These are phyloP conservation scores for Mirza zaza DNA, from an alignment of 2,113 vertebrate species.

Conservation along the genomic window DNA sequence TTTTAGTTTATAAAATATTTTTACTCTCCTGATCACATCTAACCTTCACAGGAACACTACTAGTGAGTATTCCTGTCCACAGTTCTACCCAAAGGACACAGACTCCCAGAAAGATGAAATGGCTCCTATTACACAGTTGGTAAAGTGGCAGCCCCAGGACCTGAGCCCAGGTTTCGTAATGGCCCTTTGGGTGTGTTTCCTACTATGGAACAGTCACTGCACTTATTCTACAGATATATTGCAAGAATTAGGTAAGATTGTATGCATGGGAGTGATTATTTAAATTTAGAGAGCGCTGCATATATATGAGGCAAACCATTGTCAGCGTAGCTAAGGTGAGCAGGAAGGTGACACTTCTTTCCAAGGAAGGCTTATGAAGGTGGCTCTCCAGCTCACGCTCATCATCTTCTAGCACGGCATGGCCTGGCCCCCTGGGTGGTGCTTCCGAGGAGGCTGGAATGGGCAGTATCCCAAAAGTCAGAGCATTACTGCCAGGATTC, in stretches of 20 bases:
- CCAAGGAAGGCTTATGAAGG: not conserved
- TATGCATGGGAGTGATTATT: not conserved
- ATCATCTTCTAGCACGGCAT: not conserved
- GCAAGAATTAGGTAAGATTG: not conserved
- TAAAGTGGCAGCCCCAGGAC: not conserved
- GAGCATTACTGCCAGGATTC: not conserved
- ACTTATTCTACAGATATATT: not conserved
- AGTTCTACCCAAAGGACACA: not conserved
- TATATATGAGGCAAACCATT: not conserved
- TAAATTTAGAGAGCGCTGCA: not conserved
- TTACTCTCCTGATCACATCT: not conserved
- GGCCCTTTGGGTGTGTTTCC: not conserved
- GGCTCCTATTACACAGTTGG: rapidly evolving
- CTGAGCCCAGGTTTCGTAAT: not conserved
- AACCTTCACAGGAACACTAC: not conserved
- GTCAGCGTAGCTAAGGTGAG: not conserved
- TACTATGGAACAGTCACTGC: not conserved
- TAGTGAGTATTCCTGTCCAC: no score
- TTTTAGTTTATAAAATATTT: not conserved
- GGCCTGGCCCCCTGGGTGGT: no score
- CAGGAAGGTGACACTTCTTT: no score
- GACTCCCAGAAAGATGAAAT: not conserved
- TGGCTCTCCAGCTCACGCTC: rapidly evolving
- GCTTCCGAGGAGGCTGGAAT: not conserved
- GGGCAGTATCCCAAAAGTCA: not conserved